Evolutionary conservation across 2,888 invertebrate species (phyloP).

Genomic region (Tiliacea aurago): DNA sequence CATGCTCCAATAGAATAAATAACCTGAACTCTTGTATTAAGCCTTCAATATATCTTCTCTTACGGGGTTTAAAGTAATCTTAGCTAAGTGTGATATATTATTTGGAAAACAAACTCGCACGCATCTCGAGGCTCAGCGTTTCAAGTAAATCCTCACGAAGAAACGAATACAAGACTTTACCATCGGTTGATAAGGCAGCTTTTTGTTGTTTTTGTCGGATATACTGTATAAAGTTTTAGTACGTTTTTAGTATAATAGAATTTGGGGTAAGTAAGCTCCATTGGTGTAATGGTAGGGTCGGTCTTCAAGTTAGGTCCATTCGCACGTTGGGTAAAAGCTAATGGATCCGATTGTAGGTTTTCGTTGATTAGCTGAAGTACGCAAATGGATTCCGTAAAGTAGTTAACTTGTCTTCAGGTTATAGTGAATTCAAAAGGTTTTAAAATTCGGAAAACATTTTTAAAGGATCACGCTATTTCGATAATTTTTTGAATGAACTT

Average conservation of each 20-base stretch:
- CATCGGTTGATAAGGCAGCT: constrained; percentile 68
- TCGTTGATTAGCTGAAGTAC: not conserved
- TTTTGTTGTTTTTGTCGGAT: constrained; percentile 44
- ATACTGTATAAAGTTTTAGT: constrained; percentile 45
- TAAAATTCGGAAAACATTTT: not conserved
- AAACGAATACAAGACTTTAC: constrained; percentile 74
- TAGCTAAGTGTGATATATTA: constrained; percentile 85
- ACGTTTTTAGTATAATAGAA: constrained; percentile 52
- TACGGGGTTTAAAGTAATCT: constrained; percentile 83
- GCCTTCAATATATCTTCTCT: constrained; percentile 83
- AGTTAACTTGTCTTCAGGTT: not conserved
- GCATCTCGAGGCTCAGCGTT: constrained; percentile 68
- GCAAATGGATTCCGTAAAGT: not conserved
- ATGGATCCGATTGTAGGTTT: constrained; percentile 22
- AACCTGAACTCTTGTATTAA: constrained; percentile 74
- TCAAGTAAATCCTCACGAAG: constrained; percentile 75
- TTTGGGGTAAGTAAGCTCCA: constrained; percentile 30
- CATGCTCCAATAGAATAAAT: constrained; percentile 73
- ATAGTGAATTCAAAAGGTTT: not conserved
- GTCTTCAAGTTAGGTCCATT: constrained; percentile 13
- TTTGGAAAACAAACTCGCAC: constrained; percentile 81
- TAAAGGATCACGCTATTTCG: not conserved
- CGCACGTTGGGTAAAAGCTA: constrained; percentile 9
- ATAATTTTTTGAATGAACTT: not conserved
- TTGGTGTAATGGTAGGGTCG: constrained; percentile 33